Conservation (phyloP, 2,797 vertebrate genomes). For the Iguana delicatissima region DNA sequence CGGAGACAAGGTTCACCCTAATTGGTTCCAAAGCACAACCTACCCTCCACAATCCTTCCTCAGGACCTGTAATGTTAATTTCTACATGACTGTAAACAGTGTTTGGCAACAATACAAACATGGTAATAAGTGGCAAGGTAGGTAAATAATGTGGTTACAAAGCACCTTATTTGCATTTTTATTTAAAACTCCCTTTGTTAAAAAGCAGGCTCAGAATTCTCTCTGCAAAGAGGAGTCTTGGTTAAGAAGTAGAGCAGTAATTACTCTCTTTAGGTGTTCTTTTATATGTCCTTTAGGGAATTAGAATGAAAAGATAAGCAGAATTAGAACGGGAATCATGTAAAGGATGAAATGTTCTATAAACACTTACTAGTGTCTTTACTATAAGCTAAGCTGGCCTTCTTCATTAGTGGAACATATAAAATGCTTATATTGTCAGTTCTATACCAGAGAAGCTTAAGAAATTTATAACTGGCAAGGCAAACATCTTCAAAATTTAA, state of each 20-base stretch:
- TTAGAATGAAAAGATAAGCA: conserved; percentile 96
- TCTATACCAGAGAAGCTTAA: conserved; percentile 71
- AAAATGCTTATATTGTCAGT: conserved; percentile 76
- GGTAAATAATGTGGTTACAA: conserved; percentile 99
- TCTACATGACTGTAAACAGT: conserved; percentile 91
- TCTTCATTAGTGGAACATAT: conserved; percentile 82
- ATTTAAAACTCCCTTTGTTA: conserved; percentile 87
- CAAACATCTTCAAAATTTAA: conserved; percentile 65
- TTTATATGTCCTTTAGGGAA: conserved; percentile 91
- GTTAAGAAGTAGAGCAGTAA: conserved; percentile 86
- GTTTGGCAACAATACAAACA: conserved; percentile 95
- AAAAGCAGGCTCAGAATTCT: conserved; percentile 88
- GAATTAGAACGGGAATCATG: conserved; percentile 98
- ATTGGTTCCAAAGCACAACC: conserved; percentile 98
- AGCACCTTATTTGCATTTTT: conserved; percentile 99
- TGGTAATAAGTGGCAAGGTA: conserved; percentile 96
- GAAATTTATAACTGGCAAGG: conserved; percentile 55
- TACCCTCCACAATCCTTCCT: conserved; percentile 85
- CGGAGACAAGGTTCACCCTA: conserved; percentile 87
- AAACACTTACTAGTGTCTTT: conserved; percentile 90
- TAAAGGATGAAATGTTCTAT: conserved; percentile 89
- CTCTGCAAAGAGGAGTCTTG: conserved; percentile 88
- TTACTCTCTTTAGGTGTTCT: conserved; percentile 92
- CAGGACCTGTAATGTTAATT: conserved; percentile 89
- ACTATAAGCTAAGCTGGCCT: conserved; percentile 82